A percentile compares a stretch with the other conserved stretches of the same genome.
These are phyloP conservation scores for Enteromius afrohamiltoni DNA, from an alignment of 2,797 vertebrate species.

Conservation along the genomic window DNA sequence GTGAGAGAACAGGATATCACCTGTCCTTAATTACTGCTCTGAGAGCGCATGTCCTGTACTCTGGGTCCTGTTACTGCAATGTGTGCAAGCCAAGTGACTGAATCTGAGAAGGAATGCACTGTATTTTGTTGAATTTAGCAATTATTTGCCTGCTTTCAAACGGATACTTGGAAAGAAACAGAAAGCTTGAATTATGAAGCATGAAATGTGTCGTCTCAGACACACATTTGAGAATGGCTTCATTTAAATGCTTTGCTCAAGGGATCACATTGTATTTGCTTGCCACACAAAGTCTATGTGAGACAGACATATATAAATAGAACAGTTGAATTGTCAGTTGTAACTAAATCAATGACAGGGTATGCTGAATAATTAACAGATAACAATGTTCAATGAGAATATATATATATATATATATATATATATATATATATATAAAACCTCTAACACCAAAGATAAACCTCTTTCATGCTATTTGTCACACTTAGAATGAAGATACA, in stretches of 20 bases:
- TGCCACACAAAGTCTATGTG: neutral
- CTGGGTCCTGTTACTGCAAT: slow-evolving; percentile 31
- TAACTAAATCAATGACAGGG: neutral
- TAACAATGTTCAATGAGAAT: neutral
- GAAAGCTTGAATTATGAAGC: slow-evolving; percentile 3
- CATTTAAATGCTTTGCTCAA: neutral
- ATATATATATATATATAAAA: too few species aligned
- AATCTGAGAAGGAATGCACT: slow-evolving; percentile 14
- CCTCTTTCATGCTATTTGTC: too few species aligned
- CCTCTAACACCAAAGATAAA: too few species aligned
- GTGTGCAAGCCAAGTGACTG: slow-evolving; percentile 6
- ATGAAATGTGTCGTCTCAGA: neutral
- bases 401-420: too few species aligned
- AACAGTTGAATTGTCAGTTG: neutral
- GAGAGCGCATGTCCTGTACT: slow-evolving; percentile 24
- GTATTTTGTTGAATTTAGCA: slow-evolving; percentile 8
- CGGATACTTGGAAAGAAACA: slow-evolving; percentile 15
- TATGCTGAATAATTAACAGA: neutral
- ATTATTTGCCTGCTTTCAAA: slow-evolving; percentile 31
- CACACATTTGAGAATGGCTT: slow-evolving; percentile 3
- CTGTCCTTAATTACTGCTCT: slow-evolving; percentile 53
- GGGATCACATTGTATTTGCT: neutral
- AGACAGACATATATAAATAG: neutral
- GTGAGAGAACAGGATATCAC: slow-evolving; percentile 45
- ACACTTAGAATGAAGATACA: too few species aligned